Evolutionary conservation across 2,888 invertebrate species (phyloP), one percentile per base, ranked within the genome.

Genomic region (Folsomia manolachei): DNA sequence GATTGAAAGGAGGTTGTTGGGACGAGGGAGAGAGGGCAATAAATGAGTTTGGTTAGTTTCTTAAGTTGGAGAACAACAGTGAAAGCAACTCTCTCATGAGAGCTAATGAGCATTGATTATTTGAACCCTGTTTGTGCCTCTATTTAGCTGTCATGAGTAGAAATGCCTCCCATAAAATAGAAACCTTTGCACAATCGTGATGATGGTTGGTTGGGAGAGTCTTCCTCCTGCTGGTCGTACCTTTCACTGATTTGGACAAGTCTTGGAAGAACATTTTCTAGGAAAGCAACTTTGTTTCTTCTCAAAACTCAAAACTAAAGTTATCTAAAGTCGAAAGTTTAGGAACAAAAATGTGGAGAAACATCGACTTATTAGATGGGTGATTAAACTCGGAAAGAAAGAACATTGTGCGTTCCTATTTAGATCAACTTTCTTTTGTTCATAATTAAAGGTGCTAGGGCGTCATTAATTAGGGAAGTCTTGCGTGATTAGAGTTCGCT

Each of bases 51-150:
- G 21, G 65, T 19, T 66, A 66, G 65, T 56, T 56, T 56, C 56
- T n/a, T 56, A 56, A 4, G 7, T 66, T 66, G 51, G 39, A 27
- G 25, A 64, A 25, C 64, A 64, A 27, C 7, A 39, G 52, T 7
- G 65, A 66, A 66, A 66, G 21, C 62, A 64, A 68, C 56, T 51
- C 70, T 70, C 63, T 62, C 63, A 27, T 39, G 63, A 68, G 60
- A 26, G 71, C 73, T 73, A 73, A 73, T 73, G 73, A 73, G 73
- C 73, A 73, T 73, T 71, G 73, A 73, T 73, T 73, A 68, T 73
- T 72, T 70, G 60, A 27, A 71, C n/a, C n/a, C n/a, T n/a, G 56
- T n/a, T 56, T 19, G 11, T 18, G 21, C 56, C 51, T 19, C 7
- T 19, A 18, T 19, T 4, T 19, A 56, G 56, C 56, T 51, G 9